Percentiles rank a stretch among this genome's conserved stretches.
These are phyloP conservation scores for Oostethus manadensis DNA, from an alignment of 2,113 vertebrate genomes.

Conservation along the genomic window DNA sequence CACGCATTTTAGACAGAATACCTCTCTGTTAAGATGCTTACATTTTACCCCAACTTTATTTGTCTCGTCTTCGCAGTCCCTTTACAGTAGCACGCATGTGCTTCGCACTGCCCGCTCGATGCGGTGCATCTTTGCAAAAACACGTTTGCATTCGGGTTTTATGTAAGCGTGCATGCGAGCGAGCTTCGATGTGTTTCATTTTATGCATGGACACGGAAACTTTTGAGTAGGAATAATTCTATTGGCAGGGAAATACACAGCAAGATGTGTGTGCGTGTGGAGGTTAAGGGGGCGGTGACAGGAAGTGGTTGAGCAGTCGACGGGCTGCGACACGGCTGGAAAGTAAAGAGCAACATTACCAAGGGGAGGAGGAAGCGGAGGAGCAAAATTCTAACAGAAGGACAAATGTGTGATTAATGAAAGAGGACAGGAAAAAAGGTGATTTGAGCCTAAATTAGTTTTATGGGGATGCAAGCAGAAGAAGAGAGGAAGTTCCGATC, in stretches of 20 bases:
- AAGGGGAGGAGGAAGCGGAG: slow-evolving; percentile 7
- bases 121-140: not conserved
- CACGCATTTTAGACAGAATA: no score
- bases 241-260: slow-evolving; percentile 40
- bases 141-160: slow-evolving; percentile 3
- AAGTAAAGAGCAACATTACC: slow-evolving; percentile 32
- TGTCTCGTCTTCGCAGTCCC: no score
- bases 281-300: slow-evolving; percentile 24
- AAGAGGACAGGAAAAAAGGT: not conserved
- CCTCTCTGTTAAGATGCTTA: no score
- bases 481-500: slow-evolving; percentile 16
- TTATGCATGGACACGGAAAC: slow-evolving; percentile 54
- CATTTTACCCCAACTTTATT: no score
- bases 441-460: not conserved
- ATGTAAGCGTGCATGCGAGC: slow-evolving; percentile 29
- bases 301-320: slow-evolving; percentile 55
- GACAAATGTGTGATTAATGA: not conserved
- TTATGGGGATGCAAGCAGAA: not conserved
- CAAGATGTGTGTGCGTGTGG: slow-evolving; percentile 16
- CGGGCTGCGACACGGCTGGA: slow-evolving; percentile 22
- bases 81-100: no score
- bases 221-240: slow-evolving; percentile 55
- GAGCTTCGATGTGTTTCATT: slow-evolving; percentile 50
- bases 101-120: no score
- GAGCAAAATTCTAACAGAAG: not conserved